A percentile compares a stretch with the other conserved stretches of the same genome.
Evolutionary conservation across 2,888 invertebrate genomes (phyloP).

Genomic region (Lagria hirta): DNA sequence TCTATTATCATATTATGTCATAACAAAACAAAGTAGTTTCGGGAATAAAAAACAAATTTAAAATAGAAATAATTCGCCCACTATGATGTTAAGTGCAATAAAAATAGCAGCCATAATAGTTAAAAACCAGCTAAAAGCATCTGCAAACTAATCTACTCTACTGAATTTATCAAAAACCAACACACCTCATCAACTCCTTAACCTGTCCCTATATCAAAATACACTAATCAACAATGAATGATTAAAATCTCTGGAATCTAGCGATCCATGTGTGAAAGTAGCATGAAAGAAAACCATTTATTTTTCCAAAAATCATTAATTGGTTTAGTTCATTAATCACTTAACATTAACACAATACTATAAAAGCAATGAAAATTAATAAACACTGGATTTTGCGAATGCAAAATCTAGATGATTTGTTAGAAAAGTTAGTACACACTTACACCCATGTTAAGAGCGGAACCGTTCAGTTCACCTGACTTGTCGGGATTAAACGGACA

Average conservation of each 20-base stretch:
- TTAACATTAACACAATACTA: slow-evolving; percentile 8
- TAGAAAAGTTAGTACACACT: slow-evolving; percentile 54
- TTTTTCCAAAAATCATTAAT: slow-evolving; percentile 19
- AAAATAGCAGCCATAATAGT: slow-evolving; percentile 16
- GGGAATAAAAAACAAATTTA: too few relatives aligned
- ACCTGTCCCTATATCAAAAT: slow-evolving; percentile 23
- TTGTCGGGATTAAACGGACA: slow-evolving; percentile 70
- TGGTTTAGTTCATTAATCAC: slow-evolving; percentile 21
- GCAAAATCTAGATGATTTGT: slow-evolving; percentile 12
- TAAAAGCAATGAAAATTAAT: neutral
- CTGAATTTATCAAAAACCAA: slow-evolving; percentile 27
- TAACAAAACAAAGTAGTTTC: too few relatives aligned
- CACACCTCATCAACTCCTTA: slow-evolving; percentile 40
- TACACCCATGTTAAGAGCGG: slow-evolving; percentile 56
- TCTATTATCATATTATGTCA: too few relatives aligned
- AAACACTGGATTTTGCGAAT: slow-evolving; percentile 2
- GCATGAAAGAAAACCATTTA: slow-evolving; percentile 47
- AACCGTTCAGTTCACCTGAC: slow-evolving; percentile 55
- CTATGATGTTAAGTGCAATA: slow-evolving; percentile 7
- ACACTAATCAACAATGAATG: slow-evolving; percentile 51
- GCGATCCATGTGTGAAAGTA: slow-evolving; percentile 32
- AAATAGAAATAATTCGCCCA: neutral
- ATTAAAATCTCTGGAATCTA: slow-evolving; percentile 55
- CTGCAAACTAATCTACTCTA: slow-evolving; percentile 31
- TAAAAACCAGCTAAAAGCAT: slow-evolving; percentile 10